Percentiles rank a stretch among this genome's conserved stretches.
phyloP scores from a whole-genome alignment of 2,113 vertebrate genomes.

The Dermatemys mawii region DNA sequence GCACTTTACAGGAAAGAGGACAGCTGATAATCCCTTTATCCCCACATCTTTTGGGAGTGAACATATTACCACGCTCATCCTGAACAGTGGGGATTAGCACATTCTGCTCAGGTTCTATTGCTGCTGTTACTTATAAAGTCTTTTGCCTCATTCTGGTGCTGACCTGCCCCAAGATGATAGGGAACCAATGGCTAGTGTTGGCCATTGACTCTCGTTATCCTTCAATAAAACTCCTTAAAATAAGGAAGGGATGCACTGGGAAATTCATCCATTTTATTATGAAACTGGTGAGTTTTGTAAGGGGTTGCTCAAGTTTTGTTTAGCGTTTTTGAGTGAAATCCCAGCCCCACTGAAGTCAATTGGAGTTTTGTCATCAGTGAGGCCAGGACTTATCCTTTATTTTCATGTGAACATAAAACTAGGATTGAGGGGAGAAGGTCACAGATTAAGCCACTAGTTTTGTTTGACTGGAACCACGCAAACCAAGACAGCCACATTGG shows the following conservation, averaged over 20 bases:
- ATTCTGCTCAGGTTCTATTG: neutral
- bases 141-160: neutral
- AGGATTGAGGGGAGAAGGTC: neutral
- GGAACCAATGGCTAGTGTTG: neutral
- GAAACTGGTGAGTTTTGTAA: neutral
- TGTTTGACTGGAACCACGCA: neutral
- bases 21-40: neutral
- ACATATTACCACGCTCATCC: neutral
- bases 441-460: neutral
- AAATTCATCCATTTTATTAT: neutral
- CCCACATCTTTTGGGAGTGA: neutral
- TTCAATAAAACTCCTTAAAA: rapidly evolving
- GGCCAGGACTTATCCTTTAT: neutral
- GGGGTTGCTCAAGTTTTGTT: neutral
- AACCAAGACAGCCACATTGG: neutral
- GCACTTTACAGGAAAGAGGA: neutral
- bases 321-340: neutral
- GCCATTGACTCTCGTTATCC: neutral
- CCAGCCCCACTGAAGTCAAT: neutral
- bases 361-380: neutral
- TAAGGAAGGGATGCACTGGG: neutral
- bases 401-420: neutral
- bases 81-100: neutral
- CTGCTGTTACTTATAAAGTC: slow-evolving; percentile 7
- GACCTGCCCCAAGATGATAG: neutral